Conservation (phyloP, 2,113 vertebrate genomes). For the Notiomystis cincta region DNA sequence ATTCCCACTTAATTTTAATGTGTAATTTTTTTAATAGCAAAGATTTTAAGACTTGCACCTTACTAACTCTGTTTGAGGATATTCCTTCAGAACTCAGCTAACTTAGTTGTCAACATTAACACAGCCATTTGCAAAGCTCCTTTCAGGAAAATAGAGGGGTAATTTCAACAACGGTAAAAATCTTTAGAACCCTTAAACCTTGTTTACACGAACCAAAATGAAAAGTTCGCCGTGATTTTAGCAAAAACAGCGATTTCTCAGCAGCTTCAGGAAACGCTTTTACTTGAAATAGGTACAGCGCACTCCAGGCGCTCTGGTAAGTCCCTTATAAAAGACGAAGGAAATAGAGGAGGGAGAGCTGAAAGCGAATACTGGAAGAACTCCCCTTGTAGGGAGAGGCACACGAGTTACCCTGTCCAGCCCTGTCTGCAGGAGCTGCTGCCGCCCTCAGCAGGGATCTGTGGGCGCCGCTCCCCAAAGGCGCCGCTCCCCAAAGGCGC, state of each 20-base stretch:
- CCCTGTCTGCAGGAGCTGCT: accelerated
- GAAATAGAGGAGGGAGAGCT: background rate
- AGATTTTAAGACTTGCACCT: background rate
- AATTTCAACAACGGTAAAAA: background rate
- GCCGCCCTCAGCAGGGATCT: background rate
- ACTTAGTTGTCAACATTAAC: background rate
- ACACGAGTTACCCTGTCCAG: accelerated
- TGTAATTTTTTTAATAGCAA: background rate
- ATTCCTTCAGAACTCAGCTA: background rate
- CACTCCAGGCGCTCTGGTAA: background rate
- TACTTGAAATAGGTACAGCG: background rate
- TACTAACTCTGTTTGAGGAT: background rate
- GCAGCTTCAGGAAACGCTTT: background rate
- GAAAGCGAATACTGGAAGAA: background rate
- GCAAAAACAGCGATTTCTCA: background rate
- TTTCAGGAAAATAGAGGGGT: background rate
- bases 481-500: background rate
- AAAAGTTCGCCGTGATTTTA: background rate
- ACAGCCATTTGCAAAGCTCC: background rate
- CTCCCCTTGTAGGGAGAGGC: accelerated
- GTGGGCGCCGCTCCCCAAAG: accelerated
- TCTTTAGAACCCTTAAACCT: background rate
- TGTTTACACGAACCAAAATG: background rate
- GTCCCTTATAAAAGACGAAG: background rate
- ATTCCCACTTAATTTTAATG: background rate